phyloP scores from a whole-genome alignment of 2,113 vertebrate species.

The Falcunculus frontatus region DNA sequence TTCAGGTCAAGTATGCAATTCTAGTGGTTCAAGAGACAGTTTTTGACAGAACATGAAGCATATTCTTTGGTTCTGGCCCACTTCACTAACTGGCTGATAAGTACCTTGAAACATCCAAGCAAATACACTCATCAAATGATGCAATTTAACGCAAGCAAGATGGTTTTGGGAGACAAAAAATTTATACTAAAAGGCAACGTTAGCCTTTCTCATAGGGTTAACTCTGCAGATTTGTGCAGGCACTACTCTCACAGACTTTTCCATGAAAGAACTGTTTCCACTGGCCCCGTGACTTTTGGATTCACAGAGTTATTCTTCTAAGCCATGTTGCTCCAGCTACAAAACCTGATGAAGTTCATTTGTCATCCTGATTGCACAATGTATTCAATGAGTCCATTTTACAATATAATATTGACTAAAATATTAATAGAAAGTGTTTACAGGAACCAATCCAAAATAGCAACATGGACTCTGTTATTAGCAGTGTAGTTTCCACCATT shows the following conservation, averaged over 20 bases:
- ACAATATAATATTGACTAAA: not conserved
- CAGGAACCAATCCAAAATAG: slow-evolving; percentile 18
- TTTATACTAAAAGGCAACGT: not conserved
- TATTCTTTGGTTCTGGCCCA: not conserved
- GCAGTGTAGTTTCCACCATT: not conserved
- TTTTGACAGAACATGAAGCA: not conserved
- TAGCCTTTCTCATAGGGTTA: not conserved
- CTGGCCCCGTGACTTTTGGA: not conserved
- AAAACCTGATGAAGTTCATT: slow-evolving; percentile 8
- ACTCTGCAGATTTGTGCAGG: not conserved
- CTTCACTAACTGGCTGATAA: not conserved
- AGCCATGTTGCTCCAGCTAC: not conserved
- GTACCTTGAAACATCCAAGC: not conserved
- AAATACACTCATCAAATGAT: not conserved
- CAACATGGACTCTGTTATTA: not conserved
- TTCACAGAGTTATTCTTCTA: not conserved
- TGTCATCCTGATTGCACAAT: not conserved
- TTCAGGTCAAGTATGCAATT: not conserved
- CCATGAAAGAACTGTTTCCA: not conserved
- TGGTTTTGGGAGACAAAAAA: not conserved
- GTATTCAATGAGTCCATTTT: not conserved
- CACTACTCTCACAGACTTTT: not conserved
- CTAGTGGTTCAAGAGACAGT: not conserved
- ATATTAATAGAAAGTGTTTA: not conserved
- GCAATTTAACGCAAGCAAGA: not conserved